These are phyloP conservation scores for Biston betularia DNA, from an alignment of 2,888 invertebrate genomes.

Conservation along the genomic window DNA sequence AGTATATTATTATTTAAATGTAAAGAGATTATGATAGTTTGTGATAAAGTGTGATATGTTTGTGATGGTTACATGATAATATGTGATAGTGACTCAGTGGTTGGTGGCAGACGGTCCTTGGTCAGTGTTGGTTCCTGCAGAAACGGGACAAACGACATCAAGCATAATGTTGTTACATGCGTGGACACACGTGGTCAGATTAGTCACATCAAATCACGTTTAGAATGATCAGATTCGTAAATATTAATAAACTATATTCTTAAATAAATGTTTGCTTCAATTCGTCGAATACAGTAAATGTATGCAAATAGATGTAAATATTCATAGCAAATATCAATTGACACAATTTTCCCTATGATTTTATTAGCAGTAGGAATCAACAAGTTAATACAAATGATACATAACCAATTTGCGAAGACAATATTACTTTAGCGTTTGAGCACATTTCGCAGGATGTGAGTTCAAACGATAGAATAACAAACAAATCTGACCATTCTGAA, in stretches of 20 bases:
- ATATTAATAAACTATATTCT: slow-evolving; percentile 18
- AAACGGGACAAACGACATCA: slow-evolving; percentile 80
- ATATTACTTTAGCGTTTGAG: no score
- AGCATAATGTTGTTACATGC: slow-evolving; percentile 78
- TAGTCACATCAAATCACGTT: slow-evolving; percentile 59
- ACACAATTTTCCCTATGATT: slow-evolving; percentile 37
- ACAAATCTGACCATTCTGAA: slow-evolving; percentile 44
- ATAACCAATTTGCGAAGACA: no score
- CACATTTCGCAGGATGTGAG: no score
- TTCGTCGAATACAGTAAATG: background rate
- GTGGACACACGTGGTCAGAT: slow-evolving; percentile 72
- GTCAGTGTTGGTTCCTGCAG: slow-evolving; percentile 83
- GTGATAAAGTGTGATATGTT: slow-evolving; percentile 25
- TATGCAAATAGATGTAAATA: background rate
- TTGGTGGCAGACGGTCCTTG: slow-evolving; percentile 75
- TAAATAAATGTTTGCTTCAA: background rate
- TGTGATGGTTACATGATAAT: slow-evolving; percentile 43
- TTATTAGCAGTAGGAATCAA: no score
- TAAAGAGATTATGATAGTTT: slow-evolving; percentile 1
- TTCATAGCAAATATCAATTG: background rate
- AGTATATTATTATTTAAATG: background rate
- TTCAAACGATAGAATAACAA: background rate
- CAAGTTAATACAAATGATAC: no score
- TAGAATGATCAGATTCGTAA: slow-evolving; percentile 36
- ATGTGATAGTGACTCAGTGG: slow-evolving; percentile 64